Evolutionary conservation across 2,797 vertebrate species (phyloP).

Genomic region (Tapera naevia): DNA sequence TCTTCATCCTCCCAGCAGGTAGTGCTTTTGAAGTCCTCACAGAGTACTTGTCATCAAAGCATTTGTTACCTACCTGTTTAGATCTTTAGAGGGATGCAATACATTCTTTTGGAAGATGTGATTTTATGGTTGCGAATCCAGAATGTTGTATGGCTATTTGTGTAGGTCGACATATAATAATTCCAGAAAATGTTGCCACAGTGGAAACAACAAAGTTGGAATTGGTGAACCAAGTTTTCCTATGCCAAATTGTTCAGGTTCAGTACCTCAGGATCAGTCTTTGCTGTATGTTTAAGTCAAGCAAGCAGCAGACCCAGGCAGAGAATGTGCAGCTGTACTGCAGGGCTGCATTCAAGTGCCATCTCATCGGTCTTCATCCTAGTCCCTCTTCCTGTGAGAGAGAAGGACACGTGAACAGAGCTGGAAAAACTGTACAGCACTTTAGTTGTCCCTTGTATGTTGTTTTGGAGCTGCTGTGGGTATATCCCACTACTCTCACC

Average conservation of each 20-base stretch:
- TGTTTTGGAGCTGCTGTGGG: background rate
- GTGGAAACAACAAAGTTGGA: background rate
- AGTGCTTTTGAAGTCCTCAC: background rate
- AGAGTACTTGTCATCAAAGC: background rate
- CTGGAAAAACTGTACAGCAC: background rate
- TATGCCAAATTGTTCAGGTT: background rate
- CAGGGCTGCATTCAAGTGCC: background rate
- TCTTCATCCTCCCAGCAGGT: background rate
- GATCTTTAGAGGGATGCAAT: background rate
- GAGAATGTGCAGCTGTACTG: accelerated
- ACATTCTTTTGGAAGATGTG: background rate
- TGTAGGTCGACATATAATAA: background rate
- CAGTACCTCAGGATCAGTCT: background rate
- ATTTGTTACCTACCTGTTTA: background rate
- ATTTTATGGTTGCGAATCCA: background rate
- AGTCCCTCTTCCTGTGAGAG: background rate
- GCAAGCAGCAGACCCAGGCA: background rate
- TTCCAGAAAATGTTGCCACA: background rate
- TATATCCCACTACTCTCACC: background rate
- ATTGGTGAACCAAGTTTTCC: background rate
- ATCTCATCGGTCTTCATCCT: background rate
- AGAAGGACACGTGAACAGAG: background rate
- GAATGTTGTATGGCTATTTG: background rate
- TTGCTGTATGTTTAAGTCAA: background rate
- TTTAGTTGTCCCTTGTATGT: background rate